Conservation (phyloP, 2,113 vertebrate species). For the Erythrocebus patas region DNA sequence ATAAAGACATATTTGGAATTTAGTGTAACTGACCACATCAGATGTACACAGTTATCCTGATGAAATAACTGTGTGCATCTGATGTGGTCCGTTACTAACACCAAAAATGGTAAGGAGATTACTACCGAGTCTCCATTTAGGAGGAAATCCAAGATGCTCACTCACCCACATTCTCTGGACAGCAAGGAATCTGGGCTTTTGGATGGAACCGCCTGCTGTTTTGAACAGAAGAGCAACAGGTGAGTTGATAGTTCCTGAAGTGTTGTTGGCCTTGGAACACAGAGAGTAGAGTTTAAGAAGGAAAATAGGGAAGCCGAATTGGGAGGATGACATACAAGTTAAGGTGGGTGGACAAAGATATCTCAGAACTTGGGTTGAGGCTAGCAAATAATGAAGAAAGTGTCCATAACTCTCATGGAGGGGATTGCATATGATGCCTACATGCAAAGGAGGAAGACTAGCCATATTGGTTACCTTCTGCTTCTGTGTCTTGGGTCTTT, state of each 20-base stretch:
- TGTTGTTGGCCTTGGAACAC: not conserved
- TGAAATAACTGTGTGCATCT: not conserved
- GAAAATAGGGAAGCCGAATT: not conserved
- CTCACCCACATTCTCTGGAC: not conserved
- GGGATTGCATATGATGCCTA: not conserved
- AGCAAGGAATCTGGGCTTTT: not conserved
- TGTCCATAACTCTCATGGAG: accelerated
- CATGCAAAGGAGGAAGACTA: not conserved
- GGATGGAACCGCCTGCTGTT: not conserved
- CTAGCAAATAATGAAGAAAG: not conserved
- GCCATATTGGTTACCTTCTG: not conserved
- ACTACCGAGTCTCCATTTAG: not conserved
- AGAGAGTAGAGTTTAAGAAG: not conserved
- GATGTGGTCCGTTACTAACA: not conserved
- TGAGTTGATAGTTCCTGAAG: not conserved
- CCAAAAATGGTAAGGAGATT: not conserved
- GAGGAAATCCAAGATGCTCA: not conserved
- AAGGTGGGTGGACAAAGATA: not conserved
- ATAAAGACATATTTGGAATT: not conserved
- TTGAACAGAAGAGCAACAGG: not conserved
- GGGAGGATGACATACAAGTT: not conserved
- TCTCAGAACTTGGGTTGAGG: not conserved
- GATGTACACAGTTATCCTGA: not conserved
- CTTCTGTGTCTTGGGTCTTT: not conserved
- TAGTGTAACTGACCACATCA: not conserved